phyloP scores from a whole-genome alignment of 1,140 invertebrate species.

The Epicauta chinensis region DNA sequence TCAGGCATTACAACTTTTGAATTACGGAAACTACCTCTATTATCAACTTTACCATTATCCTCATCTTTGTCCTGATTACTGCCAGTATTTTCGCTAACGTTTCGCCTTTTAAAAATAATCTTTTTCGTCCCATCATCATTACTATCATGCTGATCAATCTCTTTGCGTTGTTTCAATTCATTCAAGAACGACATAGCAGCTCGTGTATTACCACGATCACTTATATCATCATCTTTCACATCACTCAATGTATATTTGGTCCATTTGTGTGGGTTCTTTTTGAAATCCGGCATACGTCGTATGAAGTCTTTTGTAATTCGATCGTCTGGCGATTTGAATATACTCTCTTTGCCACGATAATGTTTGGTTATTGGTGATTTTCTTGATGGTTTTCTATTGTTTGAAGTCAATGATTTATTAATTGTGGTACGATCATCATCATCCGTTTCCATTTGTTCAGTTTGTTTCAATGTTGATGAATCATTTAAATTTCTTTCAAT shows the following conservation, averaged over 20 bases:
- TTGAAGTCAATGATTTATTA: not conserved
- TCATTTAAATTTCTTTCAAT: slow-evolving; percentile 37
- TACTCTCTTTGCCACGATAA: slow-evolving; percentile 65
- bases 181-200: slow-evolving; percentile 64
- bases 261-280: slow-evolving; percentile 71
- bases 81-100: slow-evolving; percentile 2
- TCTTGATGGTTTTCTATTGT: slow-evolving; percentile 5
- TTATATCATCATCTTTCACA: slow-evolving; percentile 63
- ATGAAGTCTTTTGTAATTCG: slow-evolving; percentile 43
- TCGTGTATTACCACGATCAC: slow-evolving; percentile 63
- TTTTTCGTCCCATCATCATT: slow-evolving; percentile 20
- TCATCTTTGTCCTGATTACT: slow-evolving; percentile 25
- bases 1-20: slow-evolving; percentile 72
- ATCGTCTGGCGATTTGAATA: slow-evolving; percentile 64
- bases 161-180: slow-evolving; percentile 51
- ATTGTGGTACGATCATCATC: slow-evolving; percentile 38
- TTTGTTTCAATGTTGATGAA: slow-evolving; percentile 6
- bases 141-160: slow-evolving; percentile 27
- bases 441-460: slow-evolving; percentile 37
- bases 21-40: slow-evolving; percentile 52
- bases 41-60: slow-evolving; percentile 18
- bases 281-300: slow-evolving; percentile 55
- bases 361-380: slow-evolving; percentile 45
- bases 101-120: slow-evolving; percentile 31
- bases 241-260: slow-evolving; percentile 66